Percentiles rank a stretch among this genome's conserved stretches.
These are phyloP conservation scores for Columbina picui DNA, from an alignment of 2,113 vertebrate genomes.

Conservation along the genomic window DNA sequence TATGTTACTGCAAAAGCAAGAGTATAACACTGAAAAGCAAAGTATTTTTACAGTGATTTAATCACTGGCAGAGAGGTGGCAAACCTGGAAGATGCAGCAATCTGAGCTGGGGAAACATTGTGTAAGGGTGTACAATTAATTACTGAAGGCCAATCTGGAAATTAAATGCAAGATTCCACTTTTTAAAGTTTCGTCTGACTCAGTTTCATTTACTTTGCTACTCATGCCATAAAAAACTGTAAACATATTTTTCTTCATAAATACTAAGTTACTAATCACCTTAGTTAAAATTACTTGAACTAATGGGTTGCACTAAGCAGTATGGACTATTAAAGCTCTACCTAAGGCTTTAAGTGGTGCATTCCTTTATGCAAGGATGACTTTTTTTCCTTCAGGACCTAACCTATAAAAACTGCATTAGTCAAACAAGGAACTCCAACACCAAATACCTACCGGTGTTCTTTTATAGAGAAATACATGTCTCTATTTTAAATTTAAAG, in stretches of 20 bases:
- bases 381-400: neutral
- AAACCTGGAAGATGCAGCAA: neutral
- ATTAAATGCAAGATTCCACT: neutral
- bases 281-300: slow-evolving; percentile 33
- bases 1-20: neutral
- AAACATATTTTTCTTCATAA: neutral
- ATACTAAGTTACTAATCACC: neutral
- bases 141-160: neutral
- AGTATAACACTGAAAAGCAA: neutral
- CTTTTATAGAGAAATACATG: neutral
- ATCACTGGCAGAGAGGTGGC: neutral
- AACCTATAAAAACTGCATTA: neutral
- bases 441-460: neutral
- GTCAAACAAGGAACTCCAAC: neutral
- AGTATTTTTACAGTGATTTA: neutral
- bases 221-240: neutral
- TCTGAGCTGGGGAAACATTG: neutral
- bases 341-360: neutral
- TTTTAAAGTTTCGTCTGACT: neutral
- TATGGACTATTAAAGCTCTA: neutral
- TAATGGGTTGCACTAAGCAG: neutral
- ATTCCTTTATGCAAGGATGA: slow-evolving; percentile 8
- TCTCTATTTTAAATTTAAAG: neutral
- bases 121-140: neutral
- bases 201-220: neutral